These are phyloP conservation scores for Pentalonia nigronervosa DNA, from an alignment of 1,140 invertebrate genomes.

Conservation along the genomic window DNA sequence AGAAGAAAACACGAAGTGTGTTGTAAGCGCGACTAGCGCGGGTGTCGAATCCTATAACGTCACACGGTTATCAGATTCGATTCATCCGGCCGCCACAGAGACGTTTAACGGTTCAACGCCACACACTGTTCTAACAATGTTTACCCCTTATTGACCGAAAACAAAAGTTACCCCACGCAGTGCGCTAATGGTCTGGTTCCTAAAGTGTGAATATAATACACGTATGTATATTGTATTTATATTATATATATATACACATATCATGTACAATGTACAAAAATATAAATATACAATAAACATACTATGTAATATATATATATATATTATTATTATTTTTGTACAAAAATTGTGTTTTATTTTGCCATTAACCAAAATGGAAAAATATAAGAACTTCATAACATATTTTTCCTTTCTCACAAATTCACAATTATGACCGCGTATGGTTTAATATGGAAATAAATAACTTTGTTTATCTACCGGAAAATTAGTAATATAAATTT, in stretches of 20 bases:
- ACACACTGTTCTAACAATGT: not conserved
- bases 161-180: conserved; percentile 11
- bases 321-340: conserved; percentile 15
- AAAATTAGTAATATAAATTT: conserved; percentile 3
- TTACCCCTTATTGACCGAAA: not conserved
- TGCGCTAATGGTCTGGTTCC: not conserved
- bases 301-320: too few relatives aligned
- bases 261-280: not conserved
- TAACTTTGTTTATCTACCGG: not conserved
- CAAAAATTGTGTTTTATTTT: not conserved
- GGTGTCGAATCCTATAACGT: not conserved
- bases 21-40: not conserved
- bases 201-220: conserved; percentile 2
- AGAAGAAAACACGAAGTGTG: not conserved
- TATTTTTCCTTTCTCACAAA: not conserved
- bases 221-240: not conserved
- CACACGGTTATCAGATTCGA: not conserved
- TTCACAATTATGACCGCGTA: not conserved
- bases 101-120: not conserved
- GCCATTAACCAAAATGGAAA: not conserved
- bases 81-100: not conserved
- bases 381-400: not conserved
- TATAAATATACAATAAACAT: not conserved
- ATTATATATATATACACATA: not conserved
- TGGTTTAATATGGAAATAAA: not conserved